Conservation (phyloP, 2,888 invertebrate species). For the Drosophila nr. fundita region DNA sequence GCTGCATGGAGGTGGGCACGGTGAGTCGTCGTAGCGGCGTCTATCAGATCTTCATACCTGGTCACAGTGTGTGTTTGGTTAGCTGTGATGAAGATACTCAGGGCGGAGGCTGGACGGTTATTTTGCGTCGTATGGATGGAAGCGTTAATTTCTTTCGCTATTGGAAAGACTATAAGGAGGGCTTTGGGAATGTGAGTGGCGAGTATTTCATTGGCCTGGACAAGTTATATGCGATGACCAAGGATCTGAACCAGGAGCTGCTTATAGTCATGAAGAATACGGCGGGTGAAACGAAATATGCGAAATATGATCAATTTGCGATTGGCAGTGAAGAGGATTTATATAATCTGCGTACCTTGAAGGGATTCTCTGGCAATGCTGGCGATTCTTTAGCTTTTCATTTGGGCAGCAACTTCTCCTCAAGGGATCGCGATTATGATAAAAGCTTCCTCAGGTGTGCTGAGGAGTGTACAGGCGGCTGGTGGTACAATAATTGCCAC, state of each 20-base stretch:
- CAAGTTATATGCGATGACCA: slow-evolving; percentile 86
- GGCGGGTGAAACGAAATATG: slow-evolving; percentile 86
- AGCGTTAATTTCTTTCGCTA: slow-evolving; percentile 88
- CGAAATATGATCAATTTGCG: slow-evolving; percentile 88
- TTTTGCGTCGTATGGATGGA: slow-evolving; percentile 88
- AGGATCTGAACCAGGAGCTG: slow-evolving; percentile 86
- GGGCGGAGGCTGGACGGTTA: slow-evolving; percentile 90
- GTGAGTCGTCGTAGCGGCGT: slow-evolving; percentile 84
- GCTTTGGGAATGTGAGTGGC: slow-evolving; percentile 89
- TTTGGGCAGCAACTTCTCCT: slow-evolving; percentile 89
- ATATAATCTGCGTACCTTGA: slow-evolving; percentile 88
- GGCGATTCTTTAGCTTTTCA: slow-evolving; percentile 89
- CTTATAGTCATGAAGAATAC: slow-evolving; percentile 88
- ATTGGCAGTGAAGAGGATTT: slow-evolving; percentile 88
- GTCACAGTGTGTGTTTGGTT: slow-evolving; percentile 86
- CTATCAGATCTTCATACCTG: slow-evolving; percentile 87
- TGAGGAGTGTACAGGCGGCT: slow-evolving; percentile 89
- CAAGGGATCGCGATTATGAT: slow-evolving; percentile 89
- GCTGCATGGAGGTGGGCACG: slow-evolving; percentile 64
- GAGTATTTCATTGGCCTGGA: slow-evolving; percentile 91
- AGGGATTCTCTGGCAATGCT: slow-evolving; percentile 88
- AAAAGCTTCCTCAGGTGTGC: too few relatives aligned
- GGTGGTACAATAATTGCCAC: slow-evolving; percentile 91
- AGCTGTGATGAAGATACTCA: slow-evolving; percentile 84
- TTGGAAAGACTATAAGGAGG: slow-evolving; percentile 87